phyloP scores from a whole-genome alignment of 2,888 invertebrate species.

The Nudaria mundana region DNA sequence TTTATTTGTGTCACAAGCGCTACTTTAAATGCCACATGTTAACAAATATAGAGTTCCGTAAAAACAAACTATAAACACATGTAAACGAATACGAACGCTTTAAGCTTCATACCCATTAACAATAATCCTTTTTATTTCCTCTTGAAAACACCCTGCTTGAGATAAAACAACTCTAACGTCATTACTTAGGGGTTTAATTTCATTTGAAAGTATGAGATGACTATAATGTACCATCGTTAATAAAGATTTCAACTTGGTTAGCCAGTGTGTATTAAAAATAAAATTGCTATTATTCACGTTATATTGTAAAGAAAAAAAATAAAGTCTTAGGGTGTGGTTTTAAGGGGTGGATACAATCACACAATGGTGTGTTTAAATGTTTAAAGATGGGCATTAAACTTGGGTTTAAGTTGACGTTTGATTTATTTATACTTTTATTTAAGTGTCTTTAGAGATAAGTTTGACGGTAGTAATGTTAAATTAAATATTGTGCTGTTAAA shows the following conservation, averaged over 20 bases:
- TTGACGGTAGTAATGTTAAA: background rate
- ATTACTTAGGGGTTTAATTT: conserved; percentile 43
- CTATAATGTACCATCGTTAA: conserved; percentile 47
- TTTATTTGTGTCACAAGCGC: conserved; percentile 3
- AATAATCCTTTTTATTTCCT: conserved; percentile 66
- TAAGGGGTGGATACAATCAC: conserved; percentile 13
- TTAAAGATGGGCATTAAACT: conserved; percentile 12
- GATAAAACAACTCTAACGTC: conserved; percentile 25
- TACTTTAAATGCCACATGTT: conserved; percentile 27
- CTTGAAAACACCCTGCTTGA: conserved; percentile 27
- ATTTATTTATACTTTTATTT: conserved; percentile 7
- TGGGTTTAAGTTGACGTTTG: conserved; percentile 6
- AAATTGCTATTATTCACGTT: conserved; percentile 57
- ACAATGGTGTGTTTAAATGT: conserved; percentile 9
- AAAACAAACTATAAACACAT: conserved; percentile 56
- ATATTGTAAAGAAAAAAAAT: conserved; percentile 41
- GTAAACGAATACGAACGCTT: conserved; percentile 49
- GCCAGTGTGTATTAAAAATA: conserved; percentile 50
- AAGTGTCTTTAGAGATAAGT: background rate
- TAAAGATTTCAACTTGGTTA: conserved; percentile 56
- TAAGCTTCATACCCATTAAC: conserved; percentile 57
- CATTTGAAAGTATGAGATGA: conserved; percentile 8
- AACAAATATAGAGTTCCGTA: conserved; percentile 47
- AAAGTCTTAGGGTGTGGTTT: conserved; percentile 21
- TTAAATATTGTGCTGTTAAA: too few species aligned